Evolutionary conservation across 2,888 invertebrate genomes (phyloP), one percentile per base, ranked within the genome.

Genomic region (Leptinotarsa peninsularis): DNA sequence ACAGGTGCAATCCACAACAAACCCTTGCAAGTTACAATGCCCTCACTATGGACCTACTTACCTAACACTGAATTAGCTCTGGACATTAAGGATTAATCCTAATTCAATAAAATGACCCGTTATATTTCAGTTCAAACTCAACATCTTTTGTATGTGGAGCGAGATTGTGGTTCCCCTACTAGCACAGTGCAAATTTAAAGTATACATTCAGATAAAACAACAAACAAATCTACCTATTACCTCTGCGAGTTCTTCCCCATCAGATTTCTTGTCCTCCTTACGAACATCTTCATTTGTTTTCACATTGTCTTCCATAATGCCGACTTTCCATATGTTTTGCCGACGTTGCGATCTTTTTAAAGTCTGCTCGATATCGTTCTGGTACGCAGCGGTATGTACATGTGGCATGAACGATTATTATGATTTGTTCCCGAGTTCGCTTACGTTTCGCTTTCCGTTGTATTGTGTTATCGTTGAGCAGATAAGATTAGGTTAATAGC

Each of bases 401-500:
- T 68, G 68, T 70, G 70, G 70, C 58, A 49, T 49, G 60, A 70
- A 69, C 54, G 54, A 70, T 70, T 33, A 70, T 54, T 49, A 49
- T 58, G 70, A 70, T 70, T 58, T 70, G 70, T 63, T 63, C n/a
- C 63, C 63, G 63, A n/a, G 63, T 43, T 27, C 43, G 75, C 66
- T 69, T 75, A 73, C 72, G 76, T 76, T 66, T 71, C 71, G 52
- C 52, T 58, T 70, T 70, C 70, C 70, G 63, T 18, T 43, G 56
- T 66, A 60, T 71, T 69, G 71, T 69, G 18, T 58, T 67, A 67
- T 74, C 71, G 66, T 72, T 66, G 49, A 58, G 56, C 68, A 58
- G 74, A 74, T 74, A 74, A 74, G 74, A 74, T 66, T 74, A 54
- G 73, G 49, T 15, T 70, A 70, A 70, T 70, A 49, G 70, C 58